Evolutionary conservation across 2,797 vertebrate genomes (phyloP), one percentile per base, ranked within the genome.

Genomic region (Myiothlypis coronata): DNA sequence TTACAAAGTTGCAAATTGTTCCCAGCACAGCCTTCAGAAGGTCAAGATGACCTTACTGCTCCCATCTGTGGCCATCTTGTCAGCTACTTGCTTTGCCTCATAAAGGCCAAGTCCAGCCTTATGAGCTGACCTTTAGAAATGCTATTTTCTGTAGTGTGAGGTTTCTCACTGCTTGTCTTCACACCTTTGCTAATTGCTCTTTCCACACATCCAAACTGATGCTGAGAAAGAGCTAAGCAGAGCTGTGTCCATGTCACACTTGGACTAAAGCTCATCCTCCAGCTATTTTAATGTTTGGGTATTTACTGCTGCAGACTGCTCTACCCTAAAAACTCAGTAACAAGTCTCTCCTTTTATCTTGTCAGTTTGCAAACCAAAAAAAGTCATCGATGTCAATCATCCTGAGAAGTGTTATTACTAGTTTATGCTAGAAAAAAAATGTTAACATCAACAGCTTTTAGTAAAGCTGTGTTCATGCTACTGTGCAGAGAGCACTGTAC

Each of bases 331-430:
- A n/a, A 37, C 14, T 64, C 64, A 71, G 52, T 7, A 76, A 39
- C 57, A 78, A 55, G 35, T 47, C 20, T 47, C 50, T 50, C 35
- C 32, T 87, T 27, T 46, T 84, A 59, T 5, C 41, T 30, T 28
- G 22, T 32, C 82, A 77, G 20, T 60, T 49, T 44, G 60, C 20
- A 49, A 49, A 67, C 18, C 19, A 68, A 20, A 55, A 49, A 32
- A 55, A 70, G 23, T 55, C 52, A 61, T 13, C 0, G 0, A n/a
- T 32, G 7, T 28, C 11, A 61, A 32, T 75, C 4, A 3, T 67
- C 46, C 53, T 30, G 17, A 37, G 2, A 63, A 23, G 20, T 32
- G 52, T 37, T 35, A 53, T 55, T 77, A 63, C 19, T 12, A 46
- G 18, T 27, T 71, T 55, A 39, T 4, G 7, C 37, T 43, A 49